Evolutionary conservation across 2,113 vertebrate species (phyloP), one percentile per base, ranked within the genome.

Genomic region (Irena cyanogastra): DNA sequence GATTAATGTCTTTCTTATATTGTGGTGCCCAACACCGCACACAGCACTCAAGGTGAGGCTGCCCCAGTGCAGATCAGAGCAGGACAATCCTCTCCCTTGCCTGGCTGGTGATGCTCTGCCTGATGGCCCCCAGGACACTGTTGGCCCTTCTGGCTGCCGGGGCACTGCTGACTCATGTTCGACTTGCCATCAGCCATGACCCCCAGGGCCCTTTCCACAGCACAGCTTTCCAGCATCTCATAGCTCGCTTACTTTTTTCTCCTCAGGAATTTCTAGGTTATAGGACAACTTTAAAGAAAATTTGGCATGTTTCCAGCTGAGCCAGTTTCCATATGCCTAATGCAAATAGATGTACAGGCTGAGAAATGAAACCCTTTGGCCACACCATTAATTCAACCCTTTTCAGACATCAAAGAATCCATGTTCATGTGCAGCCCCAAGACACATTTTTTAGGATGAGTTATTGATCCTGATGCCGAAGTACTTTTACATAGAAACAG

Each of bases 81-180:
- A 0, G 45, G 23, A 69, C 39, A 69, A 28, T 69, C 15, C 33
- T 12, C 45, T 69, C 23, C 33, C 15, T 45, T 75, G 18, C 28
- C 53, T 0, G 0, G 28, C 45, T 52, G 37, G 16, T 0, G 0
- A 28, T 69, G 63, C 18, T 78, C 33, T 27, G 2, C 27, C 45
- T 52, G 64, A 28, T 68, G 28, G 1, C 0, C 20, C 11, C 45
- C 47, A 69, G 63, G 45, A 45, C 23, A 45, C 0, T 0, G 0
- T 0, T n/a, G 28, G 4, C 33, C 22, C 14, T 44, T 39, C 54
- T 60, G 54, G 39, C 18, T 69, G 42, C 54, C 63, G 20, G 39
- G 45, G 22, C 72, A 19, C 18, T 77, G 39, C 27, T 60, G 33
- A 0, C 37, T 52, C 27, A 23, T 0, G 0, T 44, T 60, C 37